Evolutionary conservation across 2,888 invertebrate genomes (phyloP).

Genomic region (Catocala fraxini): DNA sequence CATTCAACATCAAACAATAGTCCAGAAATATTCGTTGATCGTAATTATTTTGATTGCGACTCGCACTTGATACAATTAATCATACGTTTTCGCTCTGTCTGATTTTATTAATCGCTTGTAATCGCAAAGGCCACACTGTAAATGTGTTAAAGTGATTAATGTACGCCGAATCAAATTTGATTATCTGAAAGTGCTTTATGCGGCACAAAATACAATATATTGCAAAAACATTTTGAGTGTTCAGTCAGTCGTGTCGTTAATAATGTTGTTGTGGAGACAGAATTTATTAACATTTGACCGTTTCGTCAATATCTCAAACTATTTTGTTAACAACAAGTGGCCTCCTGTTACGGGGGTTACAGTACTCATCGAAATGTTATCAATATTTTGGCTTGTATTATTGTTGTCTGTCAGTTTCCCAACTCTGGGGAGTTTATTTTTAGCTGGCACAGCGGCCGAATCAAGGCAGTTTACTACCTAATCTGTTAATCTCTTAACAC

Average conservation of each 20-base stretch:
- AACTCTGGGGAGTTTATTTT: background rate
- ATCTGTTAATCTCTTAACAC: too few species aligned
- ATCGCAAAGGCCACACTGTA: slow-evolving; percentile 71
- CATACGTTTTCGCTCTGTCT: slow-evolving; percentile 69
- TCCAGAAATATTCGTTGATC: slow-evolving; percentile 53
- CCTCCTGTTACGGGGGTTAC: slow-evolving; percentile 9
- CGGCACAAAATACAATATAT: slow-evolving; percentile 49
- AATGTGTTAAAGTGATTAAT: slow-evolving; percentile 85
- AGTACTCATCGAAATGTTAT: slow-evolving; percentile 19
- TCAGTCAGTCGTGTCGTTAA: slow-evolving; percentile 58
- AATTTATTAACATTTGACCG: slow-evolving; percentile 71
- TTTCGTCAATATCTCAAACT: slow-evolving; percentile 50
- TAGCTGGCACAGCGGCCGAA: too few species aligned
- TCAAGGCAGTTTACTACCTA: too few species aligned
- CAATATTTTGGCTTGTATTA: slow-evolving; percentile 16
- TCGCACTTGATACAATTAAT: slow-evolving; percentile 73
- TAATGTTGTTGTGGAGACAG: slow-evolving; percentile 67
- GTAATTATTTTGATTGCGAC: slow-evolving; percentile 73
- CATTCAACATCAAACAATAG: slow-evolving; percentile 42
- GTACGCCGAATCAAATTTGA: slow-evolving; percentile 77
- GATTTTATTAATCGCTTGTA: slow-evolving; percentile 73
- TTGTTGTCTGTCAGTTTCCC: slow-evolving; percentile 26
- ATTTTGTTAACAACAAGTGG: slow-evolving; percentile 47
- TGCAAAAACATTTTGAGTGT: slow-evolving; percentile 55
- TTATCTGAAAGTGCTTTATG: slow-evolving; percentile 72